Base-by-base conservation (phyloP, 1,140 invertebrate species). In the Diabrotica virgifera region DNA sequence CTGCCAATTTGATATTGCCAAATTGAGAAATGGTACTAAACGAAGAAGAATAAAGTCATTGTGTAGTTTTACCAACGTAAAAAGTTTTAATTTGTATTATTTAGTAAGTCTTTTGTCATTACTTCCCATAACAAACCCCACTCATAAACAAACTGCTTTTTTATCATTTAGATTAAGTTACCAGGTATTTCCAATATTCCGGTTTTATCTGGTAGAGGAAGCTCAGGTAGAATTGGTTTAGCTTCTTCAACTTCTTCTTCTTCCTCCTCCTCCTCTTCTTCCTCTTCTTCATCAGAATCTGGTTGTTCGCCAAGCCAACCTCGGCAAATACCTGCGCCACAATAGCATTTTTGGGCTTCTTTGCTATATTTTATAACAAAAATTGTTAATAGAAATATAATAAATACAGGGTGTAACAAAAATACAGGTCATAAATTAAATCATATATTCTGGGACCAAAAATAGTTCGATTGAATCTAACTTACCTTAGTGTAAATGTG, bases 331-430 rank as follows among this genome's bases (percentile, higher is more conserved):
- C 83, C 68, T 5, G 93, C 84, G 69, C 92, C 93, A 78, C 97
- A 99, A 79, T 86, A 97, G 82, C 97, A 99, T 65, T 90, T 90
- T 80, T 98, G 95, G 2, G 95, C 94, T 79, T 95, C 92, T 81
- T 96, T 94, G 3, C 90, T 91, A 76, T 67, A 69, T 63, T 57
- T 12, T 8, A 55, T 8, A 55, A 55, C 9, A 24, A 24, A 24
- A 55, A 55, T 55, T 55, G 35, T 40, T 63, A 65, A 38, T 74
- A 73, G 73, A 54, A 54, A 24, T 9, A 60, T 50, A 24, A 2
- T 63, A 56, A 24, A 24, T 24, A 4, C n/a, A n/a, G n/a, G n/a
- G n/a, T n/a, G n/a, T n/a, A n/a, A n/a, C n/a, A n/a, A n/a, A n/a
- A n/a, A n/a, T n/a, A n/a, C n/a, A n/a, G n/a, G n/a, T n/a, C n/a